Conservation (phyloP, 2,797 vertebrate species). For the Gymnocypris eckloni region DNA sequence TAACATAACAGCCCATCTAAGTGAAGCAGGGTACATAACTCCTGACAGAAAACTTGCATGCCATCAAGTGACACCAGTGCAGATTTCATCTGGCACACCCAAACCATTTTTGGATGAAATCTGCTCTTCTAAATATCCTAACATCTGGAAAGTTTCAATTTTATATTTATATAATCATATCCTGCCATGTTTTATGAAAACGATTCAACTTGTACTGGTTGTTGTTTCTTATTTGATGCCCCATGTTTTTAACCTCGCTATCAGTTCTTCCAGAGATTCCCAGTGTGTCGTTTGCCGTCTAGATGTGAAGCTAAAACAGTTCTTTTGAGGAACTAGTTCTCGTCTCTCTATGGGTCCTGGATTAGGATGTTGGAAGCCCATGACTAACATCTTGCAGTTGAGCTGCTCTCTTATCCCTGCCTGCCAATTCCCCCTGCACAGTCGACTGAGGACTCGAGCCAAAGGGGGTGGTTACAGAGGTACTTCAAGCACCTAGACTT, state of each 20-base stretch:
- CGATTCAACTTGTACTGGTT: not conserved
- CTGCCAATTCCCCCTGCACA: slow-evolving; percentile 51
- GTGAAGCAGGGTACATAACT: slow-evolving; percentile 34
- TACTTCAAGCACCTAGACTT: slow-evolving; percentile 59
- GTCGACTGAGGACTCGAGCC: slow-evolving; percentile 48
- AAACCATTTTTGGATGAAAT: slow-evolving; percentile 76
- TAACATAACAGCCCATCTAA: slow-evolving; percentile 30
- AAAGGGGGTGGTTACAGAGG: slow-evolving; percentile 47
- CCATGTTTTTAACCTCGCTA: not conserved
- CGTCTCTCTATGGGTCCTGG: slow-evolving; percentile 54
- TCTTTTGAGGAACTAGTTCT: slow-evolving; percentile 40
- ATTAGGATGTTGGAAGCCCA: slow-evolving; percentile 57
- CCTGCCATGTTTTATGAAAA: not conserved
- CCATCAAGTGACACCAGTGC: slow-evolving; percentile 74
- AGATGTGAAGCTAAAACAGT: slow-evolving; percentile 39
- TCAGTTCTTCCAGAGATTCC: slow-evolving; percentile 26
- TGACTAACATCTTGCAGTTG: slow-evolving; percentile 60
- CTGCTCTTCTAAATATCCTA: slow-evolving; percentile 67
- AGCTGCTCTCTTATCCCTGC: slow-evolving; percentile 47
- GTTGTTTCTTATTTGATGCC: slow-evolving; percentile 9
- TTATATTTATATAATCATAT: slow-evolving; percentile 11
- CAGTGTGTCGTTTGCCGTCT: slow-evolving; percentile 34
- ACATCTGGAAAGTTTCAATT: slow-evolving; percentile 37
- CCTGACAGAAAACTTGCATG: slow-evolving; percentile 70
- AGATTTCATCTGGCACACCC: slow-evolving; percentile 77